phyloP scores from a whole-genome alignment of 2,888 invertebrate genomes.

The Troglohyphantes excavatus region DNA sequence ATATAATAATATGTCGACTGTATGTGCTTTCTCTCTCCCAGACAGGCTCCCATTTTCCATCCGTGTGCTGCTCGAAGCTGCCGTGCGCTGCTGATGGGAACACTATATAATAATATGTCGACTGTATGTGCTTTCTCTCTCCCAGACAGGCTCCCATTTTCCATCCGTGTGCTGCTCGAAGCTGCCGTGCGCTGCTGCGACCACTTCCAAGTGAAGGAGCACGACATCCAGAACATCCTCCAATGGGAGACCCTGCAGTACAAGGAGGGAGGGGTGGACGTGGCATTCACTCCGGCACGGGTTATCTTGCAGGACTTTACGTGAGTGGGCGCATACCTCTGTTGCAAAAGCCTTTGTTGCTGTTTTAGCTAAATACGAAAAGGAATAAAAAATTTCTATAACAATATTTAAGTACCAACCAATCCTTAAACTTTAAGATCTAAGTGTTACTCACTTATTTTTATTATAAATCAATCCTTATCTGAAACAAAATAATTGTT shows the following conservation, averaged over 20 bases:
- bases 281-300: constrained; percentile 97
- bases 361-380: too few species aligned
- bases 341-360: too few species aligned
- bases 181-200: constrained; percentile 98
- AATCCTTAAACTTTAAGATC: too few species aligned
- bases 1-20: too few species aligned
- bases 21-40: too few species aligned
- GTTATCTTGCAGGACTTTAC: constrained; percentile 92
- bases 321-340: constrained; percentile 28
- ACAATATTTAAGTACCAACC: too few species aligned
- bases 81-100: constrained; percentile 97
- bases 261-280: constrained; percentile 89
- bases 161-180: constrained; percentile 95
- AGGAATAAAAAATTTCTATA: too few species aligned
- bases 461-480: too few species aligned
- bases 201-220: constrained; percentile 92
- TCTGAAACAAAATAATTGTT: too few species aligned
- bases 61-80: constrained; percentile 95
- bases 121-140: too few species aligned
- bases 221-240: constrained; percentile 94
- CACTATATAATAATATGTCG: too few species aligned
- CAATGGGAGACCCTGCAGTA: constrained; percentile 91
- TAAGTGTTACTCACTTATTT: too few species aligned
- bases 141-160: constrained; percentile 89
- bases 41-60: constrained; percentile 92